Evolutionary conservation across 1,140 invertebrate species (phyloP), one percentile per base, ranked within the genome.

Genomic region (Megathymus violae): DNA sequence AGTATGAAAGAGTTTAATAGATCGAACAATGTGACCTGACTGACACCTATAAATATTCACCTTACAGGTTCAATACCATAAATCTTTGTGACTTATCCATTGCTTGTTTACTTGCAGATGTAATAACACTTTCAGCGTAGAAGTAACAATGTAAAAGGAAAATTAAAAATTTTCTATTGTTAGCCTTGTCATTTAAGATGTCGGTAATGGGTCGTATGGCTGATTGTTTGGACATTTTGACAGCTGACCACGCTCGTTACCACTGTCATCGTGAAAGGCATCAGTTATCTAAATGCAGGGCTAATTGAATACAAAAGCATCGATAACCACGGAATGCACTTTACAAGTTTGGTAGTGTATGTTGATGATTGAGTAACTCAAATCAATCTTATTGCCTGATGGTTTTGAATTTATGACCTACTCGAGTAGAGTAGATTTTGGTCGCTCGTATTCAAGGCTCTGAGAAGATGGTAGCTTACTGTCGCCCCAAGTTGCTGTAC

Each of bases 231-330:
- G 88, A 90, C 85, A 67, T 86, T 88, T 90, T 91, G 88, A 91
- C 86, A 90, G 88, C 84, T 89, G 88, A 88, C 86, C 88, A 85
- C 73, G 81, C 85, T 90, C 78, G 85, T 89, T 88, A 88, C 86
- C 79, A 86, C 76, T 89, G 87, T 86, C 78, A 69, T 82, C 85
- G 85, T 88, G 85, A 88, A 89, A 88, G 88, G 86, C 82, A 86
- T 85, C 88, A 69, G 80, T 79, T 80, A 85, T 79, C 80, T 81
- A 87, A 88, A 89, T 85, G 83, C 80, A 87, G 86, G 79, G 85
- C 86, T 91, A 89, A 91, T 91, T 91, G 88, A 89, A 91, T 88
- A 91, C 86, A 91, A 91, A 88, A 89, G 85, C 69, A 80, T 73
- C 63, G 85, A 91, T 87, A 87, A 83, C 77, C 63, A 69, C 67